These are phyloP conservation scores for Microcebus ravelobensis DNA, from an alignment of 2,113 vertebrate species.

Conservation along the genomic window DNA sequence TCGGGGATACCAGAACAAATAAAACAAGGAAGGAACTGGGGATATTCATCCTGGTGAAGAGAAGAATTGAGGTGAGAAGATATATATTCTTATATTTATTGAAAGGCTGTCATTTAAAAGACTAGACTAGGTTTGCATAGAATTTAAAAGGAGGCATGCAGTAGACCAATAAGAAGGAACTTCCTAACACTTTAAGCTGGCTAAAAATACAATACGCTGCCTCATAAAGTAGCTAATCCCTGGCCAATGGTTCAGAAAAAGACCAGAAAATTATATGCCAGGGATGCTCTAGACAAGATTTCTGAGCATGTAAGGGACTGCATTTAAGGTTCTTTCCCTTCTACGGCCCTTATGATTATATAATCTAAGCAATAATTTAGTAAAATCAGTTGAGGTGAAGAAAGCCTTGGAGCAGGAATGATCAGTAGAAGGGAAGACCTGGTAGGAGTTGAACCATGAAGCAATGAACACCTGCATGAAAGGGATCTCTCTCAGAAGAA, in stretches of 20 bases:
- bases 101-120: neutral
- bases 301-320: neutral
- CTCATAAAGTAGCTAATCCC: neutral
- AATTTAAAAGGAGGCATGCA: neutral
- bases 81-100: neutral
- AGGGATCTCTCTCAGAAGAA: neutral
- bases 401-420: neutral
- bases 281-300: neutral
- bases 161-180: neutral
- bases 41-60: neutral
- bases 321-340: neutral
- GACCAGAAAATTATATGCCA: neutral
- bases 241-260: neutral
- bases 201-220: neutral
- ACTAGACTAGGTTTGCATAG: neutral
- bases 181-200: neutral
- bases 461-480: neutral
- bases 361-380: neutral
- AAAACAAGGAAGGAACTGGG: neutral
- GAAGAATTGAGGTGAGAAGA: neutral
- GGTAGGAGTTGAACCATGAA: neutral
- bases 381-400: neutral
- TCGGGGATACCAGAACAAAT: neutral
- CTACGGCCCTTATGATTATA: neutral
- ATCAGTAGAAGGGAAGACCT: neutral